Evolutionary conservation across 2,888 invertebrate species (phyloP).

Genomic region (Synergus japonicus): DNA sequence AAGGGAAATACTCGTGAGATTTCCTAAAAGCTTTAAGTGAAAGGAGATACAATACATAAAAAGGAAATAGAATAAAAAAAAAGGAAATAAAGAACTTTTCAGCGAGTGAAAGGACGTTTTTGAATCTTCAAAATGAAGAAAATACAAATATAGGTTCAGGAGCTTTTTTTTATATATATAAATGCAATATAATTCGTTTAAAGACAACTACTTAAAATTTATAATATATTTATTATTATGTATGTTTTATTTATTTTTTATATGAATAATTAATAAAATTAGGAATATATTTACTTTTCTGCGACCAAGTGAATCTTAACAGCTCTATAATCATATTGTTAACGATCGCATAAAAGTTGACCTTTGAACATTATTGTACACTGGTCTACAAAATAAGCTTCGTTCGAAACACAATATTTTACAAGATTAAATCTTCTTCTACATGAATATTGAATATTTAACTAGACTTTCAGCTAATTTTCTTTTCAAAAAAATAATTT

Average conservation of each 20-base stretch:
- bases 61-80: neutral
- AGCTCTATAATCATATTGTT: neutral
- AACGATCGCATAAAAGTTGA: neutral
- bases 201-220: too few relatives aligned
- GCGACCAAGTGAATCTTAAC: neutral
- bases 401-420: neutral
- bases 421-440: neutral
- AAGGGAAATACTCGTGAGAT: neutral
- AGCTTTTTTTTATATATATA: neutral
- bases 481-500: neutral
- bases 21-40: neutral
- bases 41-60: neutral
- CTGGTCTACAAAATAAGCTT: neutral
- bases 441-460: neutral
- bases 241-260: too few relatives aligned
- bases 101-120: neutral
- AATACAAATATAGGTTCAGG: neutral
- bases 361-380: neutral
- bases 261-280: neutral
- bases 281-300: neutral
- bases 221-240: too few relatives aligned
- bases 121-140: neutral
- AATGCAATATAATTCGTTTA: neutral
- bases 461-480: neutral
- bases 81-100: neutral